Base-by-base conservation (phyloP, 1,140 invertebrate species). In the Danaus melanippus region DNA sequence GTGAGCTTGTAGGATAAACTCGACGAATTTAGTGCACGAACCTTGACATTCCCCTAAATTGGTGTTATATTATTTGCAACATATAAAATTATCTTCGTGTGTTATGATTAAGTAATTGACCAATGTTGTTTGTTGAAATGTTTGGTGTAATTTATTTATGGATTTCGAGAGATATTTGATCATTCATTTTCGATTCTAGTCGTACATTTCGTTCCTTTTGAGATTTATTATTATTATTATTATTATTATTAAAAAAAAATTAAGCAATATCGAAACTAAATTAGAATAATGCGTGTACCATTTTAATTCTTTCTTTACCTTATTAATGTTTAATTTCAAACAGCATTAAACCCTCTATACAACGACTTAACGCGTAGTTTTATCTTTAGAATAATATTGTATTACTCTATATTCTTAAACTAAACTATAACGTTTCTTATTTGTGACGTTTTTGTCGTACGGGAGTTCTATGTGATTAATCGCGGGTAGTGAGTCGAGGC, bases 1-100 rank as follows among this genome's bases (percentile, higher is more conserved):
- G 72, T 80, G 80, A 82, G 80, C 79, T 84, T 82, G 64, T 82
- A 84, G 77, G 69, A 77, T 70, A 79, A 80, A 60, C 57, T 75
- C 52, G 69, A 74, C 69, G 71, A 79, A 79, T 79, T 82, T 78
- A 75, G 76, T 57, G 58, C 56, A 51, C 56, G 58, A n/a, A 49
- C 39, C n/a, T 52, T 53, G 39, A 10, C 46, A 12, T 56, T 53
- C 21, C 42, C 53, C 41, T 12, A 41, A 32, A 45, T 11, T 50
- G 42, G 47, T 17, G 9, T 56, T 41, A 43, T 32, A 17, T 52
- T 48, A 41, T 54, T 46, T 56, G 48, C 48, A 21, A 54, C n/a
- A n/a, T 12, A 10, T 52, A 32, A 11, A 11, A 21, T 21, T 10
- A 52, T 50, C 42, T 5, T 43, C 11, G 32, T n/a, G 15, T 17